A percentile compares a stretch with the other conserved stretches of the same genome.
phyloP scores from a whole-genome alignment of 2,797 vertebrate species.

The Setipinna tenuifilis region DNA sequence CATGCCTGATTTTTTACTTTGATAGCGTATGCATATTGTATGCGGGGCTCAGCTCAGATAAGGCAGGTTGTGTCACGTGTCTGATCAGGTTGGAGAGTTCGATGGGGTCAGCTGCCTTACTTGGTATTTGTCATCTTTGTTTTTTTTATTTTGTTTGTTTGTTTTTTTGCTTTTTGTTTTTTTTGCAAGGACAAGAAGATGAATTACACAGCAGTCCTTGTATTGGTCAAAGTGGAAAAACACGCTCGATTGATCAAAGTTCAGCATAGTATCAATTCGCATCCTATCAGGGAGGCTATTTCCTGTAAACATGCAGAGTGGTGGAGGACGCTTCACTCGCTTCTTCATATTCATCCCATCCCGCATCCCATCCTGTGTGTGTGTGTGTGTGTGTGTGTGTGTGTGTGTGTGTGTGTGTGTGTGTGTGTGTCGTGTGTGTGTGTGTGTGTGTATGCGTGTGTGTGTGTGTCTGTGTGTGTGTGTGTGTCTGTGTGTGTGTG shows the following conservation, averaged over 20 bases:
- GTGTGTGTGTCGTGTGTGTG: too few species aligned
- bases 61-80: slow-evolving; percentile 56
- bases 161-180: not conserved
- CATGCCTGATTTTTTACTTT: slow-evolving; percentile 75
- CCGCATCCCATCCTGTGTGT: not conserved
- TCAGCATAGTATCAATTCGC: not conserved
- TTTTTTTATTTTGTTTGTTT: not conserved
- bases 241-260: not conserved
- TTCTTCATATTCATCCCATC: not conserved
- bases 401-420: too few species aligned
- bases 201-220: not conserved
- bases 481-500: too few species aligned
- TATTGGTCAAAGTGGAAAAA: not conserved
- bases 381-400: too few species aligned
- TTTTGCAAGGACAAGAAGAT: not conserved
- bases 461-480: too few species aligned
- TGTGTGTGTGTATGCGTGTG: too few species aligned
- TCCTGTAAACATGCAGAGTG: not conserved
- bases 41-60: slow-evolving; percentile 53
- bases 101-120: not conserved
- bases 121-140: not conserved
- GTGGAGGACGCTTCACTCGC: not conserved
- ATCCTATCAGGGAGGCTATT: not conserved
- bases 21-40: slow-evolving; percentile 77
- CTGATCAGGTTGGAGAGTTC: slow-evolving; percentile 44